Conservation (phyloP, 2,113 vertebrate species). For the Gyps fulvus region DNA sequence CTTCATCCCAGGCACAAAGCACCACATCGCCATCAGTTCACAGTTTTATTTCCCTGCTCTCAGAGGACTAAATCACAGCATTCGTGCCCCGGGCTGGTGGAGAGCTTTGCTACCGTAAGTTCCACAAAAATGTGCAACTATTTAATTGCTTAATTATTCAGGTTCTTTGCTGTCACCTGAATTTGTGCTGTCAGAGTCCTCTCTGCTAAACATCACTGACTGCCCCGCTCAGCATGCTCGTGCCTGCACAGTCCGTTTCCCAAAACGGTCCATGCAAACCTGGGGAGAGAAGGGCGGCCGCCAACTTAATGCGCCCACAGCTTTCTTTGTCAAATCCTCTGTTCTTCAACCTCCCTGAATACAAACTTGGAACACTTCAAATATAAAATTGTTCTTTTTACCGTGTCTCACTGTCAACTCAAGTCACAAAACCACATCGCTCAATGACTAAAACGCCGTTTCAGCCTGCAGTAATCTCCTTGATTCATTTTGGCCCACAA, state of each 20-base stretch:
- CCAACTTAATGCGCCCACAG: background rate
- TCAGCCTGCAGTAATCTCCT: background rate
- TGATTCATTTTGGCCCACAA: background rate
- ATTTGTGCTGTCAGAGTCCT: background rate
- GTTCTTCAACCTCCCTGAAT: background rate
- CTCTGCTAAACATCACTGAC: background rate
- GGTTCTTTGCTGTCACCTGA: background rate
- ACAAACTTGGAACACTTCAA: background rate
- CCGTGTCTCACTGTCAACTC: background rate
- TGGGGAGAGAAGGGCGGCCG: accelerated
- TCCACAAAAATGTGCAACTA: background rate
- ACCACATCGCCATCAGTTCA: background rate
- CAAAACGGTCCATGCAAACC: background rate
- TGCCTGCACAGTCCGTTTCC: background rate
- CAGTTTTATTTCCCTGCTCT: background rate
- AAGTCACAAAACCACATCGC: background rate
- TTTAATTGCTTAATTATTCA: background rate
- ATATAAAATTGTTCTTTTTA: background rate
- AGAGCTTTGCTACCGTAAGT: background rate
- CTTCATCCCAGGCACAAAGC: background rate
- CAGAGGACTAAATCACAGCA: background rate
- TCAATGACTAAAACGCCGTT: background rate
- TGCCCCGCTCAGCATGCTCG: accelerated
- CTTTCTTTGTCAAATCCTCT: background rate
- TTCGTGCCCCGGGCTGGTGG: background rate